Evolutionary conservation across 2,888 invertebrate genomes (phyloP), one percentile per base, ranked within the genome.

Genomic region (Eulithis prunata): DNA sequence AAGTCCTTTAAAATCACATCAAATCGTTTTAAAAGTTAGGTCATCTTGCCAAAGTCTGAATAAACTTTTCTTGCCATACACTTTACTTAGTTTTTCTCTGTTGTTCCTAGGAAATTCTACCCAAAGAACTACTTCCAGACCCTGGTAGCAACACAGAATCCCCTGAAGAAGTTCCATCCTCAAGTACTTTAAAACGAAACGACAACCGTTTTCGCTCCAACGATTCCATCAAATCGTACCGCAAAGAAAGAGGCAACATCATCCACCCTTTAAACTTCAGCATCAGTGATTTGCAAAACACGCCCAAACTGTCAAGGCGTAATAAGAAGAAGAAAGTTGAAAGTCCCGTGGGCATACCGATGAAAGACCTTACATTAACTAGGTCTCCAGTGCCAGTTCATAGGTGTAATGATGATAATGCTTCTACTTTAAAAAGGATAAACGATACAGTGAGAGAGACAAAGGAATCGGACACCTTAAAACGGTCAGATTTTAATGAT

Each of bases 121-220:
- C 94, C 1, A 88, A 84, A 70, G 87, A 88, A 66, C 75, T 89
- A 8, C 86, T 81, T 57, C 90, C 94, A 46, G 94, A 95, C 75
- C 95, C 96, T 0, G 95, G 95, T 11, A 95, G 95, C 78, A 96
- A 96, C 78, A 94, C 94, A 12, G 95, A 95, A 78, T 95, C 95
- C 0, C 95, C 95, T 0, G 95, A 95, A 80, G 94, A 94, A 38
- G 83, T 88, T 53, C 93, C 95, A 0, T 79, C 91, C 11, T 88
- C 94, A 10, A 86, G 83, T 64, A 90, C 90, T 0, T 76, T 87
- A 11, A 92, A 79, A 74, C 86, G 78, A 79, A 89, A 79, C 52
- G 82, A 88, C 64, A 88, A 84, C 64, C 83, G 85, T 57, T 80
- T 80, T 62, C 82, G 80, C 71, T 87, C 89, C 10, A 90, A 88